These are phyloP conservation scores for Florisuga fusca DNA, from an alignment of 2,797 vertebrate species.

Conservation along the genomic window DNA sequence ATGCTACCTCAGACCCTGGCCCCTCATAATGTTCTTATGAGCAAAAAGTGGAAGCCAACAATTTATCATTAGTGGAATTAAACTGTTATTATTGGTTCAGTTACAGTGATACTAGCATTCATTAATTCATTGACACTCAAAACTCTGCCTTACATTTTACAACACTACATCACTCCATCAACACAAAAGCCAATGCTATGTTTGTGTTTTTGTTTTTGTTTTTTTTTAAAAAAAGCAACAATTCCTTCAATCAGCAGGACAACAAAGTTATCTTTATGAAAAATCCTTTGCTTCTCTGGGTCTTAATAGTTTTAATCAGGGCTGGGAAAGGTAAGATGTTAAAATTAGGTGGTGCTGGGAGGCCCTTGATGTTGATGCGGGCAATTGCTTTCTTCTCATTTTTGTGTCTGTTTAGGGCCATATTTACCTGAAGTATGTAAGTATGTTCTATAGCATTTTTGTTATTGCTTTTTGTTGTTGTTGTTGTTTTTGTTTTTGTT, in stretches of 20 bases:
- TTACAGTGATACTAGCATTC: not conserved
- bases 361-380: not conserved
- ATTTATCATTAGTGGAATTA: not conserved
- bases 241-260: too few relatives aligned
- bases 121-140: not conserved
- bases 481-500: too few relatives aligned
- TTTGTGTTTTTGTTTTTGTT: too few relatives aligned
- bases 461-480: not conserved
- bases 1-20: accelerated
- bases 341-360: not conserved
- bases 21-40: not conserved
- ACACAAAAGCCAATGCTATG: not conserved
- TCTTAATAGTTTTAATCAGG: not conserved
- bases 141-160: too few relatives aligned
- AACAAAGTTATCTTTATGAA: too few relatives aligned
- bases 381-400: not conserved
- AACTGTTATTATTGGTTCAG: not conserved
- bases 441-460: not conserved
- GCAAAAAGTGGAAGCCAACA: not conserved
- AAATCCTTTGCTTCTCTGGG: too few relatives aligned
- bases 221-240: too few relatives aligned
- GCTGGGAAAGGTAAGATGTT: not conserved
- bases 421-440: not conserved
- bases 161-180: not conserved
- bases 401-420: not conserved